Evolutionary conservation across 2,113 vertebrate genomes (phyloP).

Genomic region (Perca fluviatilis): DNA sequence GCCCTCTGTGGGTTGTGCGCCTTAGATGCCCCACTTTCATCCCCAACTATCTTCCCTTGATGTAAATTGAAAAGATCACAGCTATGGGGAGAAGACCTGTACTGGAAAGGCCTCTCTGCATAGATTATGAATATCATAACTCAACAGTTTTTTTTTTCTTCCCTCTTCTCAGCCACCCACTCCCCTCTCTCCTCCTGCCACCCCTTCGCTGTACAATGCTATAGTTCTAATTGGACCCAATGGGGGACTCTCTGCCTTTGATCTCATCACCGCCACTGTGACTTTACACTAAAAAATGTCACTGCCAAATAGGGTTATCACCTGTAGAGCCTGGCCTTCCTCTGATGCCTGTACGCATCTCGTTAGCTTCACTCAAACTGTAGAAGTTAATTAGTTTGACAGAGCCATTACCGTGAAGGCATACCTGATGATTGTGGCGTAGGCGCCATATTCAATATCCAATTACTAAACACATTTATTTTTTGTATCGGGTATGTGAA

Average conservation of each 20-base stretch:
- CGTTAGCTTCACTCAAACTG: slow-evolving; percentile 96
- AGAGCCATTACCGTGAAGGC: slow-evolving; percentile 88
- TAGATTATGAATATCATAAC: slow-evolving; percentile 97
- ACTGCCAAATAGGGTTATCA: slow-evolving; percentile 98
- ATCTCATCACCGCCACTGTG: slow-evolving; percentile 97
- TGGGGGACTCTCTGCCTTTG: slow-evolving; percentile 96
- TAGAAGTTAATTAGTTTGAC: slow-evolving; percentile 96
- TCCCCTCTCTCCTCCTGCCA: slow-evolving; percentile 50
- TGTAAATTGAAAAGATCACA: slow-evolving; percentile 98
- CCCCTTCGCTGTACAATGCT: slow-evolving; percentile 88
- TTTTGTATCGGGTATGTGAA: slow-evolving; percentile 27
- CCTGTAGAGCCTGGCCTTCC: slow-evolving; percentile 97
- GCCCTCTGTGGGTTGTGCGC: slow-evolving; percentile 88
- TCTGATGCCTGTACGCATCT: slow-evolving; percentile 93
- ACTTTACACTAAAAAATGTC: slow-evolving; percentile 99
- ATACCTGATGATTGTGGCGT: slow-evolving; percentile 83
- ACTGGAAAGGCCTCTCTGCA: slow-evolving; percentile 94
- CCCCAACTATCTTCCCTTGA: slow-evolving; percentile 89
- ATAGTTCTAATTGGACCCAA: slow-evolving; percentile 99
- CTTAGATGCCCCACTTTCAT: slow-evolving; percentile 90
- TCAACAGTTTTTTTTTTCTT: slow-evolving; percentile 84
- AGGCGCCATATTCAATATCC: slow-evolving; percentile 83
- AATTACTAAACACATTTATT: slow-evolving; percentile 77
- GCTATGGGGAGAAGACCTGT: slow-evolving; percentile 94
- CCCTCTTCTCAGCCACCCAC: slow-evolving; percentile 48